A percentile compares a stretch with the other conserved stretches of the same genome.
Conservation (phyloP, 2,113 vertebrate genomes). For the Gymnarchus niloticus region DNA sequence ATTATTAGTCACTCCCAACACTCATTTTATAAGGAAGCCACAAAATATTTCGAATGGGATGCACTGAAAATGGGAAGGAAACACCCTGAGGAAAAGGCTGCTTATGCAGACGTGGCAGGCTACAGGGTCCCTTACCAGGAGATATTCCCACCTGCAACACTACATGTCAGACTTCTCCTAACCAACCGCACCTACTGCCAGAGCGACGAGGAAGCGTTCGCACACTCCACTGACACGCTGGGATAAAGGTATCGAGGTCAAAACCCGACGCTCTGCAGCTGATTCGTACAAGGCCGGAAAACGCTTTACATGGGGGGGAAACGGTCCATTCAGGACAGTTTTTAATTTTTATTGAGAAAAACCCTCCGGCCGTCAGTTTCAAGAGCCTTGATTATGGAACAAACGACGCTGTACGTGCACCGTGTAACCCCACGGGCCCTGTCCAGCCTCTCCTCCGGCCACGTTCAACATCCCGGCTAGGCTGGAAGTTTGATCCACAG, state of each 20-base stretch:
- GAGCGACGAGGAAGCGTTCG: not conserved
- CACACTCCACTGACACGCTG: not conserved
- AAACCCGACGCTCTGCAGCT: not conserved
- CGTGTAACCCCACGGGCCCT: not conserved
- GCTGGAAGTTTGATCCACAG: not conserved
- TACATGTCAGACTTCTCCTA: not conserved
- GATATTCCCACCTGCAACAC: not conserved
- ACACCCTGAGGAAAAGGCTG: not conserved
- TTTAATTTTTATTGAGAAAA: not conserved
- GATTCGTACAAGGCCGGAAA: not conserved
- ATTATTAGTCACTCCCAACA: not conserved
- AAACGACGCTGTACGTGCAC: not conserved
- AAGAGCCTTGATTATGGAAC: not conserved
- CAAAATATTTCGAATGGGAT: not conserved
- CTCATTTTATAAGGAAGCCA: not conserved
- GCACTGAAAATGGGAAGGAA: not conserved
- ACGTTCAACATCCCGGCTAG: not conserved
- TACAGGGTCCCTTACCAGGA: not conserved
- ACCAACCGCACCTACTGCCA: not conserved
- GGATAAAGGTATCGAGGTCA: conserved; percentile 1
- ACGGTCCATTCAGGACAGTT: not conserved
- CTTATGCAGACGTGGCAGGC: not conserved
- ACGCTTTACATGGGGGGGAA: not conserved
- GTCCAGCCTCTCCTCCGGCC: not conserved
- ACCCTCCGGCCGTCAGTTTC: not conserved